Conservation (phyloP, 2,888 invertebrate genomes). For the Ennomos quercinarius region DNA sequence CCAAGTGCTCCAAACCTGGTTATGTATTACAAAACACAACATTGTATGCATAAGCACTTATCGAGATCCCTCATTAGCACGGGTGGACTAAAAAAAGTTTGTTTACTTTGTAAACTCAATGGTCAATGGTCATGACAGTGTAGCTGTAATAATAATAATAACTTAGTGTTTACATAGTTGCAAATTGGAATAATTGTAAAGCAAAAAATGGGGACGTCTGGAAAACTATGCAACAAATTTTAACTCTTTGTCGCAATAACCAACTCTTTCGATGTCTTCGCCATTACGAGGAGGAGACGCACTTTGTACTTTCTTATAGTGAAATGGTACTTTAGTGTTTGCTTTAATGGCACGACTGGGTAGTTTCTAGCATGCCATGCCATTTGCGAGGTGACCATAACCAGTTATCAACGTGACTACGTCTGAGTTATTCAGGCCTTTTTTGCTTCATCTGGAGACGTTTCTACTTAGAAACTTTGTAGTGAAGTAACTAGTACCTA, state of each 20-base stretch:
- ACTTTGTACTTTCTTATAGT: not conserved
- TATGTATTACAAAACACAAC: not conserved
- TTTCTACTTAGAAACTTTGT: not conserved
- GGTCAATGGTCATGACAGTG: too few species aligned
- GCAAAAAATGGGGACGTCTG: conserved; percentile 6
- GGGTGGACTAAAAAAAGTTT: not conserved
- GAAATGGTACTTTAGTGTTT: conserved; percentile 1
- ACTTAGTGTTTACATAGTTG: conserved; percentile 8
- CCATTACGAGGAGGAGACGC: not conserved
- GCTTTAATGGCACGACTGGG: not conserved
- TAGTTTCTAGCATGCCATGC: conserved; percentile 14
- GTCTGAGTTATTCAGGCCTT: conserved; percentile 1
- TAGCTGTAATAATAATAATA: not conserved
- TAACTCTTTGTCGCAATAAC: conserved; percentile 3
- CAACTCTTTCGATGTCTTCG: not conserved
- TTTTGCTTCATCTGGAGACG: conserved; percentile 2
- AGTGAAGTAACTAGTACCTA: too few species aligned
- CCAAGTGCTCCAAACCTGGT: not conserved
- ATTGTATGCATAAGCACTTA: not conserved
- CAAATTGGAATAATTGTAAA: not conserved
- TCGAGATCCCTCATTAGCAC: conserved; percentile 1
- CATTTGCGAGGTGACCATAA: conserved; percentile 12
- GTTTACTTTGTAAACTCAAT: too few species aligned
- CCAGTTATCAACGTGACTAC: conserved; percentile 7
- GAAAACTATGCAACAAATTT: not conserved